Conservation (phyloP, 2,113 vertebrate species). For the Hyperopisus bebe region DNA sequence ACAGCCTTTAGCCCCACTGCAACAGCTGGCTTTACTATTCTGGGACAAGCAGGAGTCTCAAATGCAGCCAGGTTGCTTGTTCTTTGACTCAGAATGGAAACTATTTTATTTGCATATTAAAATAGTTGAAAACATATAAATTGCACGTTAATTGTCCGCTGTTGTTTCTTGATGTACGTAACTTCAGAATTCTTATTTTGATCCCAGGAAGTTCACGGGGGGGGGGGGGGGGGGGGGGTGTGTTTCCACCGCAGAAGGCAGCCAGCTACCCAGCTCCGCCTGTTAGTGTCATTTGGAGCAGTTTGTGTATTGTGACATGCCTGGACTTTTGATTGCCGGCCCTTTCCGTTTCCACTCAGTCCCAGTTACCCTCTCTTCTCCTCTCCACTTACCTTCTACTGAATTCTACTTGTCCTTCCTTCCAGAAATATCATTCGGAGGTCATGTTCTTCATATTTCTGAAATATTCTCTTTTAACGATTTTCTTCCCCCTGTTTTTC, state of each 20-base stretch:
- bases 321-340: conserved; percentile 10
- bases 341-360: conserved; percentile 26
- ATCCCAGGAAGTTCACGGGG: background rate
- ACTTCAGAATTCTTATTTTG: background rate
- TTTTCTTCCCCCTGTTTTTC: conserved; percentile 14
- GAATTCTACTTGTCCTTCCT: conserved; percentile 31
- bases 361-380: conserved; percentile 43
- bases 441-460: conserved; percentile 19
- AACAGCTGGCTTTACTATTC: conserved; percentile 3
- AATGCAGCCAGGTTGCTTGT: background rate
- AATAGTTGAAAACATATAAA: background rate
- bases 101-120: conserved; percentile 6
- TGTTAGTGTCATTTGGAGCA: conserved; percentile 24
- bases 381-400: conserved; percentile 35
- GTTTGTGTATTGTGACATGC: background rate
- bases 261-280: background rate
- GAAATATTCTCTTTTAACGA: conserved; percentile 37
- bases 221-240: background rate
- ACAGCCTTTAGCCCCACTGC: background rate
- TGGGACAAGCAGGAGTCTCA: background rate
- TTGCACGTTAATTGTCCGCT: background rate
- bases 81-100: background rate
- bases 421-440: background rate
- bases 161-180: background rate
- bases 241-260: background rate